A percentile compares a stretch with the other conserved stretches of the same genome.
Conservation (phyloP, 1,140 invertebrate species). For the Zaprionus lachaisei region DNA sequence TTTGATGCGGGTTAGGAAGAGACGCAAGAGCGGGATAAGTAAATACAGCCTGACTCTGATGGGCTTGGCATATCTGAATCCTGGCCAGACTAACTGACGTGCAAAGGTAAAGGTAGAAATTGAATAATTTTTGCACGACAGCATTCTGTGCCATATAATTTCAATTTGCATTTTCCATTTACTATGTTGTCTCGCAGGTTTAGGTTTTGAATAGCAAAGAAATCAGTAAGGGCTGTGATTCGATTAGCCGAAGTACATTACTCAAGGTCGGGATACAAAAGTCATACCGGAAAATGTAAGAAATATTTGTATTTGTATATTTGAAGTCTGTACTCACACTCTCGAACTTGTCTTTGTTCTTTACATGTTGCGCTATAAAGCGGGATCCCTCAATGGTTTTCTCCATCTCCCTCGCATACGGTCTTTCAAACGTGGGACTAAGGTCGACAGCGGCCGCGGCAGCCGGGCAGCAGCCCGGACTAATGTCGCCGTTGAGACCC, state of each 20-base stretch:
- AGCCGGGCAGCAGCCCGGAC: slow-evolving; percentile 84
- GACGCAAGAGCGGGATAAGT: slow-evolving; percentile 15
- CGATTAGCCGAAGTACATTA: not conserved
- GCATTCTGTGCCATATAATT: slow-evolving; percentile 16
- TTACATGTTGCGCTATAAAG: slow-evolving; percentile 97
- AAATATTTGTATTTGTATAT: not conserved
- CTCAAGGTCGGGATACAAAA: not conserved
- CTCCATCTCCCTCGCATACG: slow-evolving; percentile 91
- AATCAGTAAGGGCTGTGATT: not conserved
- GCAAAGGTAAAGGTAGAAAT: slow-evolving; percentile 18
- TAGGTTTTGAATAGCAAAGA: not conserved
- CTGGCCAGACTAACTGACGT: slow-evolving; percentile 25
- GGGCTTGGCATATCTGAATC: slow-evolving; percentile 33
- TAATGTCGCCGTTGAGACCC: slow-evolving; percentile 85
- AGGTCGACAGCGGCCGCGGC: slow-evolving; percentile 85
- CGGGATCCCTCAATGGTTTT: slow-evolving; percentile 95
- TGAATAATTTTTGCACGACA: slow-evolving; percentile 29
- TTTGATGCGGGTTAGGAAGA: slow-evolving; percentile 68
- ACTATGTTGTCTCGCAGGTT: not conserved
- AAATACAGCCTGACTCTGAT: slow-evolving; percentile 46
- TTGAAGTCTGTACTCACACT: slow-evolving; percentile 89
- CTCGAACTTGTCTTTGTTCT: slow-evolving; percentile 97
- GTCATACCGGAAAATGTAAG: not conserved
- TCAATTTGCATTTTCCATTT: not conserved
- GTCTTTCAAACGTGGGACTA: slow-evolving; percentile 92